These are phyloP conservation scores for Agrochola macilenta DNA, from an alignment of 2,888 invertebrate species.

Conservation along the genomic window DNA sequence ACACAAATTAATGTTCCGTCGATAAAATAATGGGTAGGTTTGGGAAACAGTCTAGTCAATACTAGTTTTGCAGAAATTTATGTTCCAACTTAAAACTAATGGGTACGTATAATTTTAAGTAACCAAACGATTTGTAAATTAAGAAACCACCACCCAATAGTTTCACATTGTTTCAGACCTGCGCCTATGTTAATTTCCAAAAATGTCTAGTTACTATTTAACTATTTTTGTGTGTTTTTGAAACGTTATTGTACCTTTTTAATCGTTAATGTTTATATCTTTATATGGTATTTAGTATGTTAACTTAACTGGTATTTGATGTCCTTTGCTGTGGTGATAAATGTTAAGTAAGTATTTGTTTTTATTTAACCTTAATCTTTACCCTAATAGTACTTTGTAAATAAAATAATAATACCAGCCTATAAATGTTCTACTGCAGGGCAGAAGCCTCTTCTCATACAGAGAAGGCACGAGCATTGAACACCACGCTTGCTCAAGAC, in stretches of 20 bases:
- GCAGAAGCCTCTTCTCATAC: neutral
- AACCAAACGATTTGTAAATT: neutral
- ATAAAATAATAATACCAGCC: neutral
- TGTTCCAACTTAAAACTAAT: neutral
- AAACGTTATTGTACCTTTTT: conserved; percentile 39
- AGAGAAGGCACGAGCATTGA: neutral
- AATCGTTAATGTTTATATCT: conserved; percentile 44
- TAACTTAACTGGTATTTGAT: conserved; percentile 21
- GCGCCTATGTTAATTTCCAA: neutral
- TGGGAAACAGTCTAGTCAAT: too few relatives aligned
- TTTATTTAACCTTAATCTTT: neutral
- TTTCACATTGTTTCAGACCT: neutral
- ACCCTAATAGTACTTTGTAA: neutral
- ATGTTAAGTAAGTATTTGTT: neutral
- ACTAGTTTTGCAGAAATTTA: too few relatives aligned
- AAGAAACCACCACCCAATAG: neutral
- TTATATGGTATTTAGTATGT: conserved; percentile 14
- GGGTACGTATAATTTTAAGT: neutral
- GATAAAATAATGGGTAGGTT: neutral
- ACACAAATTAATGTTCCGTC: neutral
- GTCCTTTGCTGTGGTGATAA: conserved; percentile 39
- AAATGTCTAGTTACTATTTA: conserved; percentile 18
- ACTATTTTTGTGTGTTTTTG: conserved; percentile 44
- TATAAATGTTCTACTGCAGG: neutral
- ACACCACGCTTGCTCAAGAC: neutral